Evolutionary conservation across 2,797 vertebrate genomes (phyloP), one percentile per base, ranked within the genome.

Genomic region (Lepilemur septentrionalis): DNA sequence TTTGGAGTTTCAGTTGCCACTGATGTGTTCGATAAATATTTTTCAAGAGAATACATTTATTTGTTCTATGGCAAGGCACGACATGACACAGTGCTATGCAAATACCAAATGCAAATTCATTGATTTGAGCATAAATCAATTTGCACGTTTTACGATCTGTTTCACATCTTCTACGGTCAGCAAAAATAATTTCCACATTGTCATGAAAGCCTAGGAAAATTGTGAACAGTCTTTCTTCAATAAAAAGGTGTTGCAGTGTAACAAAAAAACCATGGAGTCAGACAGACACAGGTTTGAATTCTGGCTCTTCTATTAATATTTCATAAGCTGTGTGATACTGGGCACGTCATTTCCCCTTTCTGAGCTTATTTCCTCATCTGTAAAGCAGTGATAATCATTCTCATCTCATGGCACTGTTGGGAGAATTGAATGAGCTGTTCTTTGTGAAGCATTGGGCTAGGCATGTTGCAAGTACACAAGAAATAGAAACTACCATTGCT

Each of bases 11-110:
- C 80, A 79, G 63, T 95, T 94, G 70, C 63, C 75, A 41, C 28
- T 78, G 18, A 2, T 96, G 2, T 94, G 89, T 96, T 97, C 95
- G 92, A 95, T 94, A 81, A 85, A 38, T 75, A 73, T 63, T 89
- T 96, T 95, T 97, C 70, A 88, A 87, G 50, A 75, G 72, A 90
- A 94, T 78, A 59, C 1, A 15, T 95, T 41, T 43, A 32, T 94
- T 46, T 43, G 78, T 57, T 91, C 94, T 52, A 10, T 65, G 87
- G 90, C 70, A 95, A 61, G 46, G 46, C 79, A 69, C 28, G 67
- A 25, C 23, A 35, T 61, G 88, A 50, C 73, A 82, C 55, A 92
- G 78, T 43, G 46, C 4, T 41, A 48, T 85, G 48, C 81, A 76
- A 83, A 30, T 89, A 22, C 92, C 59, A 91, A 96, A 65, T 35